phyloP scores from a whole-genome alignment of 2,888 invertebrate genomes.

The Galerucella nymphaeae region DNA sequence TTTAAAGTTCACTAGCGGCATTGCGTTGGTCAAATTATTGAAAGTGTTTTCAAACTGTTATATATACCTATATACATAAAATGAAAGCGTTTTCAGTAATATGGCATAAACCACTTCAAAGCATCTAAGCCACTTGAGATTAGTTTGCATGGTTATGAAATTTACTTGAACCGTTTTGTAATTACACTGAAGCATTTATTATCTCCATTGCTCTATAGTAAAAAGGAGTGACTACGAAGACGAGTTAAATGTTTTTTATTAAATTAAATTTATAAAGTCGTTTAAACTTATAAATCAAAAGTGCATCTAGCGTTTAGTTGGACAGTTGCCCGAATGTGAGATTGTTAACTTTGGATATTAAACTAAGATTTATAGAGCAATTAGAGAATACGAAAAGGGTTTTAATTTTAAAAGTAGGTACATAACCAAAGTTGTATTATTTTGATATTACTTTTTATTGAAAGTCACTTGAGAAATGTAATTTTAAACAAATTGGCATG shows the following conservation, averaged over 20 bases:
- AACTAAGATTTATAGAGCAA: no score
- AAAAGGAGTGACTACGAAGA: neutral
- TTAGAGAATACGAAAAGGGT: no score
- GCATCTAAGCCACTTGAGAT: constrained; percentile 24
- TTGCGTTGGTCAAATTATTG: constrained; percentile 13
- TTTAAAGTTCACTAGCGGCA: neutral
- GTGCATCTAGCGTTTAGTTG: no score
- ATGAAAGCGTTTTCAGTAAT: constrained; percentile 11
- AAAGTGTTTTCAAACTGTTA: constrained; percentile 10
- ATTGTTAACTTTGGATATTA: no score
- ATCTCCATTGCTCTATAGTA: neutral
- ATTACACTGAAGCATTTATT: constrained; percentile 12
- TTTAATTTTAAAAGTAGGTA: no score
- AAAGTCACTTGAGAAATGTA: no score
- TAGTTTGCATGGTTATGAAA: constrained; percentile 23
- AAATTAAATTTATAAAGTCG: no score
- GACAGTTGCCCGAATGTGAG: no score
- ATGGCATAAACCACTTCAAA: constrained; percentile 22
- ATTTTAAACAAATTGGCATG: no score
- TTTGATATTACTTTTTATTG: no score
- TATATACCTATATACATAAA: neutral
- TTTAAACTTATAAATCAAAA: no score
- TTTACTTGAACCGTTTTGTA: constrained; percentile 22
- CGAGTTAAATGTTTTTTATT: neutral
- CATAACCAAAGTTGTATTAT: no score